Evolutionary conservation across 2,888 invertebrate species (phyloP), one percentile per base, ranked within the genome.

Genomic region (Autographa pulchrina): DNA sequence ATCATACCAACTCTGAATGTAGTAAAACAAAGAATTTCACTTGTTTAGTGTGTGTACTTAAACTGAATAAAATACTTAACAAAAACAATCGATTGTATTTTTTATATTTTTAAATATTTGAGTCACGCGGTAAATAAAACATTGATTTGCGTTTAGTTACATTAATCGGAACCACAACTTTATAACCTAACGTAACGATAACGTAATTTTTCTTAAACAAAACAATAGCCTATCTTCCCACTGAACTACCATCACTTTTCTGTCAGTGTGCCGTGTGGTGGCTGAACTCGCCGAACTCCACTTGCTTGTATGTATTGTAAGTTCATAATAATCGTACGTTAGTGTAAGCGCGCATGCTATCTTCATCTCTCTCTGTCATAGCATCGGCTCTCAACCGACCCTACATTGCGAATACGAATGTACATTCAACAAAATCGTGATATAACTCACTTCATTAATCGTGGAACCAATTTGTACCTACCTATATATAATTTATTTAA

Each of bases 21-120:
- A 18, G 63, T 77, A 79, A 74, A 82, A 82, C 82, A 84, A 86
- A 82, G 83, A 84, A 83, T 83, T 80, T 80, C 84, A 86, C 83
- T 85, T 41, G 70, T 67, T 75, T 68, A 65, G 65, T 75, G 64
- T 70, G 64, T 75, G 64, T 70, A 75, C 35, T 41, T 48, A 61
- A 59, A 43, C n/a, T 38, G 70, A 73, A 68, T 41, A 38, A 59
- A 72, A 63, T 65, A 72, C 18, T 70, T 69, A 48, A 61, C 25
- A 16, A 52, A 60, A 56, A 31, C 56, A 48, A 62, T 67, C 18
- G 59, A 13, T 52, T 20, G 9, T 32, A 18, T 13, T 43, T 20
- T 13, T 31, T 18, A 62, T 18, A 6, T 35, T 52, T 18, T n/a
- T 16, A 25, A 6, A 11, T 25, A 25, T 61, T 65, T 32, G n/a